Evolutionary conservation across 1,140 invertebrate genomes (phyloP).

Genomic region (Arctopsyche grandis): DNA sequence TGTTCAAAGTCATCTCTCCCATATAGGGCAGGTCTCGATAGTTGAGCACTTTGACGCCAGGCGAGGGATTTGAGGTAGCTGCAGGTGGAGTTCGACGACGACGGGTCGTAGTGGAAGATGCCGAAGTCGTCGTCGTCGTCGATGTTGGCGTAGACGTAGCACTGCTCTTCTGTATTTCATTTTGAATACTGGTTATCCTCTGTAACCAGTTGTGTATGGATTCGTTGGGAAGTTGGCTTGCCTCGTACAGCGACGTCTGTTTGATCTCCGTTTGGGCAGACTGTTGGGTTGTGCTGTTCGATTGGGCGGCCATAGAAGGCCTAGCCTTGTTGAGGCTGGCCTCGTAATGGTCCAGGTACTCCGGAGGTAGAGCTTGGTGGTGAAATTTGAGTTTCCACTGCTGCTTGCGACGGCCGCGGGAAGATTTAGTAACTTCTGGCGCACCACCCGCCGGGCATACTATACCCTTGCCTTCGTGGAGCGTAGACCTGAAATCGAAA

Average conservation of each 20-base stretch:
- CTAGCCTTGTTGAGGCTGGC: conserved; percentile 70
- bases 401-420: conserved; percentile 71
- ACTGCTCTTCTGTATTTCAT: conserved; percentile 63
- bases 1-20: conserved; percentile 89
- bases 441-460: conserved; percentile 39
- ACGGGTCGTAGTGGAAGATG: conserved; percentile 54
- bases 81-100: conserved; percentile 43
- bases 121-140: conserved; percentile 55
- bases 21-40: conserved; percentile 89
- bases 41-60: conserved; percentile 70
- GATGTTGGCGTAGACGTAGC: neutral
- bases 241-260: conserved; percentile 55
- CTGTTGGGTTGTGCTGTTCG: conserved; percentile 64
- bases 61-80: conserved; percentile 57
- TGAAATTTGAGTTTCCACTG: conserved; percentile 84
- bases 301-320: conserved; percentile 51
- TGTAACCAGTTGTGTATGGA: conserved; percentile 78
- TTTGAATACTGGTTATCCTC: conserved; percentile 74
- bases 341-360: conserved; percentile 83
- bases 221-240: conserved; percentile 65
- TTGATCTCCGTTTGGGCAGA: conserved; percentile 59
- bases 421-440: conserved; percentile 8
- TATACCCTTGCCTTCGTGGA: conserved; percentile 50
- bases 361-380: conserved; percentile 81
- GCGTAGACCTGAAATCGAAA: conserved; percentile 50